Evolutionary conservation across 1,140 invertebrate species (phyloP).

Genomic region (Drepana arcuata): DNA sequence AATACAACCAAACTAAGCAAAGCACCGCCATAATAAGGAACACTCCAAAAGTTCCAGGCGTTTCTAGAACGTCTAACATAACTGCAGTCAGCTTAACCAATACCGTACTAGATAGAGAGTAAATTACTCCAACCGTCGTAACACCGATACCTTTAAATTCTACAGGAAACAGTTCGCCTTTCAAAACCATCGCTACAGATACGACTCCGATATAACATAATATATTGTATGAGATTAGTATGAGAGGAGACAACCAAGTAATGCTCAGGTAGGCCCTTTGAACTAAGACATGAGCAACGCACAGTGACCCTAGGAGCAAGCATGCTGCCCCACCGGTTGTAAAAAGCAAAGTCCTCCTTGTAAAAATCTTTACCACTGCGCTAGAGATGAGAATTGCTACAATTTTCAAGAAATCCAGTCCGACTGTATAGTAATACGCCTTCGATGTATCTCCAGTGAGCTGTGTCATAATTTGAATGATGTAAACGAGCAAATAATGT

Average conservation of each 20-base stretch:
- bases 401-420: too few relatives aligned
- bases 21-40: conserved; percentile 1
- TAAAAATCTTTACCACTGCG: conserved; percentile 1
- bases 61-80: conserved; percentile 1
- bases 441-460: conserved; percentile 1
- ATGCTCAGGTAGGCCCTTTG: conserved; percentile 1
- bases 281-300: conserved; percentile 2
- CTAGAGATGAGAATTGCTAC: too few relatives aligned
- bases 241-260: conserved; percentile 1
- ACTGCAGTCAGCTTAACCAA: conserved; percentile 7
- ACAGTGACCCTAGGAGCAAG: not conserved
- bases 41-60: conserved; percentile 7
- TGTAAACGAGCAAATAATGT: conserved; percentile 5
- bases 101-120: conserved; percentile 1
- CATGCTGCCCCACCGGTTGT: not conserved
- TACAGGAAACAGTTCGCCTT: conserved; percentile 8
- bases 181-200: conserved; percentile 1
- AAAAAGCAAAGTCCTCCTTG: conserved; percentile 6
- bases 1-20: conserved; percentile 5
- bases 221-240: conserved; percentile 5
- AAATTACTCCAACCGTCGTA: conserved; percentile 2
- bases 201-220: conserved; percentile 3
- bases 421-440: not conserved
- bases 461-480: conserved; percentile 3
- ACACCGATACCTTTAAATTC: conserved; percentile 9